A percentile compares a stretch with the other conserved stretches of the same genome.
Conservation (phyloP, 1,140 invertebrate genomes). For the Scaptomyza graminum region DNA sequence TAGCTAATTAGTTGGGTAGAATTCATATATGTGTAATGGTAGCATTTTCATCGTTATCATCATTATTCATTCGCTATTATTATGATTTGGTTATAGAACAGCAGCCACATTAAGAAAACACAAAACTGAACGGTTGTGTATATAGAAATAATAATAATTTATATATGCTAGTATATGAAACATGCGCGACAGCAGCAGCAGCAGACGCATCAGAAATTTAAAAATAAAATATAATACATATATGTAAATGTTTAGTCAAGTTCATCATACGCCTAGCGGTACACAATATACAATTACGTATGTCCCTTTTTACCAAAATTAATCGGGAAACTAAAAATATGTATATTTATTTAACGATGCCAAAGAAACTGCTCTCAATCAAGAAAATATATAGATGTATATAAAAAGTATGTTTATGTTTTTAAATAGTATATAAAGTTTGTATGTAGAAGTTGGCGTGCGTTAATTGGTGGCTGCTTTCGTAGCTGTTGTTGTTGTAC, state of each 20-base stretch:
- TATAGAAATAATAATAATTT: conserved; percentile 16
- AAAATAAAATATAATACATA: conserved; percentile 38
- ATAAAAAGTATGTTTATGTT: conserved; percentile 9
- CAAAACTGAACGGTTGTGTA: conserved; percentile 22
- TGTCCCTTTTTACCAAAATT: conserved; percentile 57
- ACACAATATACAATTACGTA: conserved; percentile 66
- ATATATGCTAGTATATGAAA: conserved; percentile 30
- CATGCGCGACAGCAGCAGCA: conserved; percentile 70
- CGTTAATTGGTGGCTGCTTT: conserved; percentile 51
- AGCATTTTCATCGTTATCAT: conserved; percentile 48
- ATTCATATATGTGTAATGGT: conserved; percentile 21
- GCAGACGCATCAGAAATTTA: conserved; percentile 47
- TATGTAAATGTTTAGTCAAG: conserved; percentile 43
- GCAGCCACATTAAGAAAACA: conserved; percentile 45
- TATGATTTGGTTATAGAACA: conserved; percentile 34
- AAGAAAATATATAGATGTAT: conserved; percentile 39
- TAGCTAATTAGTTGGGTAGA: conserved; percentile 68
- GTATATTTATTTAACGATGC: conserved; percentile 44
- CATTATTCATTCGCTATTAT: conserved; percentile 68
- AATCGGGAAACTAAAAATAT: conserved; percentile 38
- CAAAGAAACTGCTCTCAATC: conserved; percentile 64
- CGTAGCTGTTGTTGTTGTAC: conserved; percentile 30
- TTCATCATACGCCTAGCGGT: conserved; percentile 75
- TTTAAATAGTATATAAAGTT: background rate
- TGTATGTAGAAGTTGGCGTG: conserved; percentile 31